Percentiles rank a stretch among this genome's conserved stretches.
Conservation (phyloP, 2,113 vertebrate genomes). For the Thalassoma bifasciatum region DNA sequence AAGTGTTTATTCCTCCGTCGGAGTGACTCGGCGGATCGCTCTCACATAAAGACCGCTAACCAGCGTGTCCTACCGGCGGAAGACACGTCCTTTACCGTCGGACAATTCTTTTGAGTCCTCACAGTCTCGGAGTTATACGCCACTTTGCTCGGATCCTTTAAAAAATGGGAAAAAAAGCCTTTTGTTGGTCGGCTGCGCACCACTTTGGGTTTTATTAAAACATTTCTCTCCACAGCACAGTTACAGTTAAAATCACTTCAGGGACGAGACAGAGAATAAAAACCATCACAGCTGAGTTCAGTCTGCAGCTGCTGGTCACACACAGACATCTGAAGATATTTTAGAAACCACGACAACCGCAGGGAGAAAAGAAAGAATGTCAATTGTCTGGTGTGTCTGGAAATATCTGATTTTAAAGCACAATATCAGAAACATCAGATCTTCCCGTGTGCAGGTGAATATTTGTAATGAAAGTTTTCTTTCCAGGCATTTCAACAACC, state of each 20-base stretch:
- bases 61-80: conserved; percentile 57
- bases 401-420: no score
- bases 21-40: conserved; percentile 14
- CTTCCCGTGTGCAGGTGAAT: no score
- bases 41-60: conserved; percentile 34
- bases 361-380: no score
- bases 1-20: conserved; percentile 33
- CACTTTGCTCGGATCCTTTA: conserved; percentile 13
- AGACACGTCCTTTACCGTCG: no score
- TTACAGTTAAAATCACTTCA: not conserved
- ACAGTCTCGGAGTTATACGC: not conserved
- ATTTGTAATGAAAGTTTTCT: no score
- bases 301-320: not conserved
- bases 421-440: no score
- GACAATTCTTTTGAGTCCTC: no score
- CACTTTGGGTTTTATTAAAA: conserved; percentile 12
- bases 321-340: not conserved
- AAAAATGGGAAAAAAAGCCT: not conserved
- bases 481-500: no score
- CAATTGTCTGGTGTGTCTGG: no score
- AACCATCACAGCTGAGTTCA: not conserved
- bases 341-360: not conserved
- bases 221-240: not conserved
- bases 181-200: not conserved
- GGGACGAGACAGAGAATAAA: not conserved